These are phyloP conservation scores for Drosophila suboccidentalis DNA, from an alignment of 2,888 invertebrate species.

Conservation along the genomic window DNA sequence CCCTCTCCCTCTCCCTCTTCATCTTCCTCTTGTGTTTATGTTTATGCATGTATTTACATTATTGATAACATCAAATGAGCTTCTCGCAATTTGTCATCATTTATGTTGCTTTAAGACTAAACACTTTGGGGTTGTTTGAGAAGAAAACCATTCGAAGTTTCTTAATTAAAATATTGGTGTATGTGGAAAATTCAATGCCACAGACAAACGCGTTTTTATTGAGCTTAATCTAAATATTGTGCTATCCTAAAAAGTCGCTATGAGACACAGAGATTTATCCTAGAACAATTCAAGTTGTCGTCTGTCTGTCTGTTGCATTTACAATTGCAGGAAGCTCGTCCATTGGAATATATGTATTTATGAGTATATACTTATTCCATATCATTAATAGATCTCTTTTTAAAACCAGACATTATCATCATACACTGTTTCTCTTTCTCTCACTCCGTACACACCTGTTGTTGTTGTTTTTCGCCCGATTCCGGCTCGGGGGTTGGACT, in stretches of 20 bases:
- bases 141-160: background rate
- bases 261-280: conserved; percentile 12
- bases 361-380: conserved; percentile 2
- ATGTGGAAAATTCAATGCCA: background rate
- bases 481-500: conserved; percentile 21
- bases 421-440: conserved; percentile 9
- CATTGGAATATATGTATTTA: conserved; percentile 33
- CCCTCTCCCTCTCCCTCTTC: background rate
- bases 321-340: conserved; percentile 77
- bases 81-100: conserved; percentile 66
- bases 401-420: conserved; percentile 55
- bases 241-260: conserved; percentile 33
- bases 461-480: conserved; percentile 35
- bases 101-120: conserved; percentile 28
- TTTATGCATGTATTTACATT: conserved; percentile 62
- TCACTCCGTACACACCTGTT: conserved; percentile 37
- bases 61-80: conserved; percentile 71
- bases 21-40: conserved; percentile 35
- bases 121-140: background rate
- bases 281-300: conserved; percentile 4
- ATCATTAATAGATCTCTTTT: conserved; percentile 16
- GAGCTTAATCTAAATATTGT: conserved; percentile 34
- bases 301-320: conserved; percentile 44
- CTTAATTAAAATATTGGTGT: conserved; percentile 7
- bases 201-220: conserved; percentile 19